A percentile compares a stretch with the other conserved stretches of the same genome.
phyloP scores from a whole-genome alignment of 2,888 invertebrate species.

The Thyatira batis region DNA sequence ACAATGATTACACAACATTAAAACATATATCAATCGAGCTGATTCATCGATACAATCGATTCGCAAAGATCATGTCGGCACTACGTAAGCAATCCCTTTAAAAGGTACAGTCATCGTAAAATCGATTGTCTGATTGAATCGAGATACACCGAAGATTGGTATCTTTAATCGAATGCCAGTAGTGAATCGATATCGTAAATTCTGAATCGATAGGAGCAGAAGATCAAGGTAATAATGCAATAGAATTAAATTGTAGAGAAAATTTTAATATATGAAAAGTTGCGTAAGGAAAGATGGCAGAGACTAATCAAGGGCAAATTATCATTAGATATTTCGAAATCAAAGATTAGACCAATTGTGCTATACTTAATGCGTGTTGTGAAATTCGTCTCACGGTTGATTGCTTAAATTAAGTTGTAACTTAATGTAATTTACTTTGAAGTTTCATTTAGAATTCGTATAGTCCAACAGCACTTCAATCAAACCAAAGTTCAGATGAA shows the following conservation, averaged over 20 bases:
- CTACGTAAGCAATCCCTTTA: background rate
- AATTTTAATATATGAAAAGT: background rate
- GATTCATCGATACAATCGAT: background rate
- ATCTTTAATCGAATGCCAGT: background rate
- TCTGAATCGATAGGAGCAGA: background rate
- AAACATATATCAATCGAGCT: background rate
- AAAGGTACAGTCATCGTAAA: constrained; percentile 1
- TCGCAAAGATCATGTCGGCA: background rate
- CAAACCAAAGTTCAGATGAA: background rate
- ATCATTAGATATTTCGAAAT: background rate
- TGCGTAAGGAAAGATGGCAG: background rate
- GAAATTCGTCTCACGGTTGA: constrained; percentile 3
- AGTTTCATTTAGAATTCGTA: background rate
- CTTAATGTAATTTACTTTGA: background rate
- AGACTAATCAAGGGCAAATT: constrained; percentile 1
- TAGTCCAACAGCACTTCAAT: too few relatives aligned
- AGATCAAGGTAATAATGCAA: background rate
- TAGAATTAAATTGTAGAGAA: background rate
- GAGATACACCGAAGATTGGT: background rate
- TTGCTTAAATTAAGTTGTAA: constrained; percentile 1
- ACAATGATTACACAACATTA: constrained; percentile 3
- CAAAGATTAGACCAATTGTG: constrained; percentile 4
- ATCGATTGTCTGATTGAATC: constrained; percentile 1
- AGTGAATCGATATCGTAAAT: background rate
- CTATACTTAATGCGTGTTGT: background rate